Conservation (phyloP, 2,113 vertebrate species). For the Perccottus glenii region DNA sequence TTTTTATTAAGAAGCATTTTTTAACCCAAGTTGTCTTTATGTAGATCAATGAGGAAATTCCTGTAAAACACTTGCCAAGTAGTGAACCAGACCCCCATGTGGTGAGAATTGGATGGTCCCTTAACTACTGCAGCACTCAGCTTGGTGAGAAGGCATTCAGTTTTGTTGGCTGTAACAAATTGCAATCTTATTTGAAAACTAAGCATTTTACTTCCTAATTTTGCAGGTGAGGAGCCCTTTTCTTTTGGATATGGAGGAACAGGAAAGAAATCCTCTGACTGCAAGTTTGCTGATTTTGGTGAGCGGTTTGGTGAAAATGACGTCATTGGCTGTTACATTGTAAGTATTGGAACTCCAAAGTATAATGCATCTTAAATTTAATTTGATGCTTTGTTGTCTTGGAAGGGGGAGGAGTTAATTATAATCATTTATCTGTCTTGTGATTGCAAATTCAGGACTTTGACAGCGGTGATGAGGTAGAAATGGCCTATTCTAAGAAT, state of each 20-base stretch:
- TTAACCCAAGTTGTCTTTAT: neutral
- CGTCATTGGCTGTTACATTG: slow-evolving; percentile 88
- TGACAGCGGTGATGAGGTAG: slow-evolving; percentile 83
- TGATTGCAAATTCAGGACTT: slow-evolving; percentile 80
- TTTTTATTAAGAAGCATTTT: neutral
- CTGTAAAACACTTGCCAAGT: slow-evolving; percentile 88
- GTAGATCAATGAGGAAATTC: slow-evolving; percentile 90
- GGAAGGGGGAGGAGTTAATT: too few species aligned
- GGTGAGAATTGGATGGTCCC: slow-evolving; percentile 90
- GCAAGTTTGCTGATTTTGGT: slow-evolving; percentile 88
- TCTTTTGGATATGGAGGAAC: slow-evolving; percentile 91
- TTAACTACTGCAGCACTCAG: slow-evolving; percentile 89
- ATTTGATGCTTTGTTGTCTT: too few species aligned
- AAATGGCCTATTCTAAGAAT: slow-evolving; percentile 88
- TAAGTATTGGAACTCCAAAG: slow-evolving; percentile 67
- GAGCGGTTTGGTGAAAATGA: slow-evolving; percentile 90
- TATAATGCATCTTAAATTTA: neutral
- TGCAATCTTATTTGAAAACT: neutral
- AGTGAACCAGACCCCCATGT: slow-evolving; percentile 90
- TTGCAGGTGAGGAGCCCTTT: slow-evolving; percentile 86
- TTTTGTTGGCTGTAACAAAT: neutral
- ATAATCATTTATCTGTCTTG: neutral
- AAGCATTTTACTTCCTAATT: neutral
- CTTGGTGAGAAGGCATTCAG: slow-evolving; percentile 77
- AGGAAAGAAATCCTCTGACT: slow-evolving; percentile 86